Percentiles rank a stretch among this genome's conserved stretches.
Evolutionary conservation across 2,113 vertebrate species (phyloP).

Genomic region (Labrus mixtus): DNA sequence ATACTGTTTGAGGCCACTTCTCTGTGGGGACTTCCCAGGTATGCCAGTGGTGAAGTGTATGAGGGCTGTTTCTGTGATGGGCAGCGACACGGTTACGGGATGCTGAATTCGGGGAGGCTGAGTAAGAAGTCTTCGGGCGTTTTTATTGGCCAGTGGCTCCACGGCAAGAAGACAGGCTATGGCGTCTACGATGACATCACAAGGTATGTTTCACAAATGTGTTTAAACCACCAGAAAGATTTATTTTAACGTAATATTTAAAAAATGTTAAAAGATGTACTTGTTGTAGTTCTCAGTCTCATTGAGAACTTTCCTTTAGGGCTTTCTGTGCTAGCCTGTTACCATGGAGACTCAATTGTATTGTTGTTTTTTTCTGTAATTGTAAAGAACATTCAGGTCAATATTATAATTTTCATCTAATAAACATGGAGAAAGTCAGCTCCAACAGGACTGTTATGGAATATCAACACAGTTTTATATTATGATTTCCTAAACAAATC

Average conservation of each 20-base stretch:
- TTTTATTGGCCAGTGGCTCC: conserved; percentile 96
- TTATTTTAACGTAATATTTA: too few relatives aligned
- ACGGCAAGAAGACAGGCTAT: conserved; percentile 94
- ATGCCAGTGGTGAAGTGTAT: conserved; percentile 93
- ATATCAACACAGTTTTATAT: too few relatives aligned
- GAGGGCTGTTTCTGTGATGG: conserved; percentile 97
- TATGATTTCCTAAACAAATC: too few relatives aligned
- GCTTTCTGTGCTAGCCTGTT: too few relatives aligned
- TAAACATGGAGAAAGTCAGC: too few relatives aligned
- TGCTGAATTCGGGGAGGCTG: conserved; percentile 92
- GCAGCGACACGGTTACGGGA: conserved; percentile 94
- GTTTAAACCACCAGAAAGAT: background rate
- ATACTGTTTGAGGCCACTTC: background rate
- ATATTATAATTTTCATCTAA: too few relatives aligned
- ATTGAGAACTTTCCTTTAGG: too few relatives aligned
- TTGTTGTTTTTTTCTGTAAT: background rate
- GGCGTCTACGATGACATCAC: conserved; percentile 97
- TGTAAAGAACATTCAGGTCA: too few relatives aligned
- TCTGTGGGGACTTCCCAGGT: conserved; percentile 79
- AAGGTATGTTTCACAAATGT: conserved; percentile 80
- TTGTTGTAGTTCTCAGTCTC: background rate
- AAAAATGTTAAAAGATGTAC: too few relatives aligned
- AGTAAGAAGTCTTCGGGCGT: conserved; percentile 92
- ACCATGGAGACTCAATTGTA: background rate
- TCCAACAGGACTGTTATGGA: too few relatives aligned